Evolutionary conservation across 2,888 invertebrate genomes (phyloP).

Genomic region (Tetheella fluctuosa): DNA sequence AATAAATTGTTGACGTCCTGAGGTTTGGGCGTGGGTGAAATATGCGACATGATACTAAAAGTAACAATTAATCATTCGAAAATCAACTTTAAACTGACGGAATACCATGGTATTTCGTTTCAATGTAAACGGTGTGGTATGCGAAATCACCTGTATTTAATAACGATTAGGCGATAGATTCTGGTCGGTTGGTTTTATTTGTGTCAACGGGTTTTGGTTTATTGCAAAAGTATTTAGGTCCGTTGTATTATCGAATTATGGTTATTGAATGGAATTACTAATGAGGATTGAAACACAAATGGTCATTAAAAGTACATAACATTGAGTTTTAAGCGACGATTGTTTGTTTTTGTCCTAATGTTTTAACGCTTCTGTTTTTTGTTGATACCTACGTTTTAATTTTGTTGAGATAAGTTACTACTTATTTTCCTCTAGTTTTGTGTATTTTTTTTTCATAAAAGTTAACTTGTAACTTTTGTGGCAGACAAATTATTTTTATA

Average conservation of each 20-base stretch:
- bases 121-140: slow-evolving; percentile 65
- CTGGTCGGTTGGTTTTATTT: slow-evolving; percentile 36
- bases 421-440: background rate
- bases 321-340: background rate
- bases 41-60: slow-evolving; percentile 52
- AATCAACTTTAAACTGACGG: slow-evolving; percentile 55
- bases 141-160: slow-evolving; percentile 68
- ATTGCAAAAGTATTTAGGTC: background rate
- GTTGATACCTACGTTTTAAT: background rate
- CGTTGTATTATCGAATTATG: background rate
- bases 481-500: too few relatives aligned
- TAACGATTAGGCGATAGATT: slow-evolving; percentile 55
- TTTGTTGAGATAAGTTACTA: background rate
- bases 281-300: background rate
- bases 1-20: slow-evolving; percentile 70
- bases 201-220: slow-evolving; percentile 12
- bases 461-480: too few relatives aligned
- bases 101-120: slow-evolving; percentile 48
- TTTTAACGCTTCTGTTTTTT: slow-evolving; percentile 13
- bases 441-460: background rate
- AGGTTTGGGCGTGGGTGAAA: slow-evolving; percentile 72
- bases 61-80: slow-evolving; percentile 52
- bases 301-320: background rate
- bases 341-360: slow-evolving; percentile 9
- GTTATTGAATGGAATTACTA: background rate